phyloP scores from a whole-genome alignment of 1,140 invertebrate species.

The Zaprionus capensis region DNA sequence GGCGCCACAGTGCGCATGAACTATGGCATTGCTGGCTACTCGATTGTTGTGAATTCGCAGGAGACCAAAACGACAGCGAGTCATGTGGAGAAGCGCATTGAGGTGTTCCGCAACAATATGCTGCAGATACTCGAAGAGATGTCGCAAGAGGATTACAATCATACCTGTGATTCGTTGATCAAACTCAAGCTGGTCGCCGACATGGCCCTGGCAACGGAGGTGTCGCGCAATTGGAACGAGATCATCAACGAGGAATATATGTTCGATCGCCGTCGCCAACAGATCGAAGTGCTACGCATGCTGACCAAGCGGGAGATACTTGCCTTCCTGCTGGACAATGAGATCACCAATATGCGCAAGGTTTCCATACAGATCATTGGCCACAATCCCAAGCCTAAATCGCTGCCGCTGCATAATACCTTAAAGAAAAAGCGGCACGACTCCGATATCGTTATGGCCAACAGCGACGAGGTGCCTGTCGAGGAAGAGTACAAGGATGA shows the following conservation, averaged over 20 bases:
- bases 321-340: constrained; percentile 87
- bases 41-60: constrained; percentile 90
- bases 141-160: constrained; percentile 87
- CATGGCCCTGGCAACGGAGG: constrained; percentile 90
- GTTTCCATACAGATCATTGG: constrained; percentile 88
- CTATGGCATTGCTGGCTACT: constrained; percentile 90
- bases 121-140: constrained; percentile 87
- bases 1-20: constrained; percentile 88
- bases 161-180: constrained; percentile 87
- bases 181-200: constrained; percentile 90
- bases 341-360: constrained; percentile 87
- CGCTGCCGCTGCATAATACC: not conserved
- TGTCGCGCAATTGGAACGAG: constrained; percentile 89
- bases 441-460: not conserved
- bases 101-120: constrained; percentile 89
- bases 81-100: constrained; percentile 91
- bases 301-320: constrained; percentile 86
- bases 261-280: constrained; percentile 86
- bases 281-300: constrained; percentile 85
- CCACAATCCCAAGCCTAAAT: constrained; percentile 22
- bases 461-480: not conserved
- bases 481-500: not conserved
- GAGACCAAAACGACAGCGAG: constrained; percentile 89
- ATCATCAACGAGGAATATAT: constrained; percentile 88
- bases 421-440: not conserved